Evolutionary conservation across 2,888 invertebrate species (phyloP).

Genomic region (Eurois occulta): DNA sequence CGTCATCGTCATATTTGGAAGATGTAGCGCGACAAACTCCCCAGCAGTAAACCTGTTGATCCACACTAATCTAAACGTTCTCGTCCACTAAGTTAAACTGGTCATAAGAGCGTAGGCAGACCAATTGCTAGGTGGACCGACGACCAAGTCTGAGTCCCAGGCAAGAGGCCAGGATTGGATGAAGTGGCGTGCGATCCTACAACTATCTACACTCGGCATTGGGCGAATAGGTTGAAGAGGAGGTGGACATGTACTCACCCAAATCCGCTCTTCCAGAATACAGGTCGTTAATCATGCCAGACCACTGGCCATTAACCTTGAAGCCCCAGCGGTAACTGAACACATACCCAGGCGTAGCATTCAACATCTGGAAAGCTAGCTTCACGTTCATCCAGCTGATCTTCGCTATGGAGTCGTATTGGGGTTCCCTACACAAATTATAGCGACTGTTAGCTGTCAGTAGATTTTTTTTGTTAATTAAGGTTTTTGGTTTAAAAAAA

Average conservation of each 20-base stretch:
- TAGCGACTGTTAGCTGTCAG: not conserved
- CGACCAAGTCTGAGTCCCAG: not conserved
- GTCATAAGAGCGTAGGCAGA: not conserved
- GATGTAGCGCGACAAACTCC: not conserved
- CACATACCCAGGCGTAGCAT: conserved; percentile 79
- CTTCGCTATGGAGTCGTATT: conserved; percentile 78
- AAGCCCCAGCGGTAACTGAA: conserved; percentile 82
- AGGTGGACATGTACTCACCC: conserved; percentile 69
- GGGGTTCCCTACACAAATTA: conserved; percentile 72
- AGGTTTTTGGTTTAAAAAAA: no score
- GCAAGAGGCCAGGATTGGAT: not conserved
- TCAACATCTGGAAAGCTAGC: conserved; percentile 80
- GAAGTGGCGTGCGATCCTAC: not conserved
- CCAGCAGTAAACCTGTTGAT: not conserved
- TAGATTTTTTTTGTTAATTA: not conserved
- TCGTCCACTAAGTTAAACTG: not conserved
- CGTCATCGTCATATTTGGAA: no score
- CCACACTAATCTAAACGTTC: not conserved
- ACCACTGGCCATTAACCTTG: conserved; percentile 80
- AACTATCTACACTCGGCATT: not conserved
- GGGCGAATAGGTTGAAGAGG: not conserved
- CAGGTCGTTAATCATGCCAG: conserved; percentile 82
- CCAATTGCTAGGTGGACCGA: not conserved
- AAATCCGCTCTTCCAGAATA: conserved; percentile 78
- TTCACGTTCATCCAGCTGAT: conserved; percentile 78